phyloP scores from a whole-genome alignment of 2,113 vertebrate species.

The Phoenicopterus ruber region DNA sequence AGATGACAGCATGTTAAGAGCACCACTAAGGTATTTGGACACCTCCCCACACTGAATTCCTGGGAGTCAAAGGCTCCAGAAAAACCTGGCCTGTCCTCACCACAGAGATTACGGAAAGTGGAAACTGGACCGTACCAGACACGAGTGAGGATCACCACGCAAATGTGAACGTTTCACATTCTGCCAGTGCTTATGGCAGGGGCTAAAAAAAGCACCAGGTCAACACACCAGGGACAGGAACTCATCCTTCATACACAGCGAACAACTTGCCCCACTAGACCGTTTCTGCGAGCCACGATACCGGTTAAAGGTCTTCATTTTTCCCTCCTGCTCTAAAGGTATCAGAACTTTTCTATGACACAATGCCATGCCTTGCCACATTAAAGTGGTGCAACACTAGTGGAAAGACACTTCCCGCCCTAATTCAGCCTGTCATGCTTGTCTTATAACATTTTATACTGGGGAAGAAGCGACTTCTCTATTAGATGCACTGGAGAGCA shows the following conservation, averaged over 20 bases:
- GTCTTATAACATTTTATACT: not conserved
- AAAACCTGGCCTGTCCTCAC: not conserved
- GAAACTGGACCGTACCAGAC: not conserved
- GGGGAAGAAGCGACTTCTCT: not conserved
- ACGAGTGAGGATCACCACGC: too few species aligned
- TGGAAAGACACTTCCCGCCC: not conserved
- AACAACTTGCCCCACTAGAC: not conserved
- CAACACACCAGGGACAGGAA: not conserved
- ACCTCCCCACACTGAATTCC: rapidly evolving
- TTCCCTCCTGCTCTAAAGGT: not conserved
- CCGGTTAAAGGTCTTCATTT: not conserved
- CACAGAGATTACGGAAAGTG: too few species aligned
- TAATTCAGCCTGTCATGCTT: not conserved
- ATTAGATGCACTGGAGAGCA: not conserved
- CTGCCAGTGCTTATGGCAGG: not conserved
- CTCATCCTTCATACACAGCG: not conserved
- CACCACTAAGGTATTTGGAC: not conserved
- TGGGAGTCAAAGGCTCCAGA: not conserved
- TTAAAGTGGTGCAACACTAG: not conserved
- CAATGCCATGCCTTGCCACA: not conserved
- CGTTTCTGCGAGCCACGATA: not conserved
- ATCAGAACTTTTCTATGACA: not conserved
- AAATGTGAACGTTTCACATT: not conserved
- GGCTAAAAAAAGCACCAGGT: not conserved
- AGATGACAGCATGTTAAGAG: not conserved